Conservation (phyloP, 2,888 invertebrate genomes). For the Hirtodrosophila trivittata region DNA sequence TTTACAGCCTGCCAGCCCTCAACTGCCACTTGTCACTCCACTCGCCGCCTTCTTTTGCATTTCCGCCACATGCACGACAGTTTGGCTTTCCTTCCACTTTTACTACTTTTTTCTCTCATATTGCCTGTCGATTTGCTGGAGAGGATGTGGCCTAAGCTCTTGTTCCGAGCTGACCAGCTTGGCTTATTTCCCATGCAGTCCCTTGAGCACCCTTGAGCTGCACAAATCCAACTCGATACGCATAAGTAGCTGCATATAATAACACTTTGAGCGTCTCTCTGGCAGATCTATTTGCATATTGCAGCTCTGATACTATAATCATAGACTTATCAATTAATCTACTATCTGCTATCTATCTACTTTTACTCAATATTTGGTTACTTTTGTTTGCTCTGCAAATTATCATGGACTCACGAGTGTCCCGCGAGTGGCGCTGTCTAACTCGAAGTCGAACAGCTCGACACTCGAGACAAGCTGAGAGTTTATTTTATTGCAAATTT, state of each 20-base stretch:
- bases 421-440: constrained; percentile 49
- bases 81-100: constrained; percentile 57
- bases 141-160: constrained; percentile 28
- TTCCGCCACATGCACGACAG: constrained; percentile 56
- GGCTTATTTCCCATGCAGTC: constrained; percentile 1
- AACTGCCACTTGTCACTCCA: constrained; percentile 61
- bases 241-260: constrained; percentile 8
- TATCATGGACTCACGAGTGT: constrained; percentile 27
- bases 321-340: no score
- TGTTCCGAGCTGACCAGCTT: constrained; percentile 3
- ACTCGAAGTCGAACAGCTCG: constrained; percentile 10
- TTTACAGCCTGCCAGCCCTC: constrained; percentile 14
- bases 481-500: constrained; percentile 69
- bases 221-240: neutral
- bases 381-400: constrained; percentile 11
- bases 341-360: no score
- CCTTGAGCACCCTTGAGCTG: constrained; percentile 7
- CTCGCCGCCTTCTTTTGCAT: constrained; percentile 39
- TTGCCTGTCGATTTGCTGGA: constrained; percentile 6
- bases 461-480: constrained; percentile 41
- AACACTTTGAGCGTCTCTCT: no score
- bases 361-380: no score
- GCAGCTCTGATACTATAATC: no score
- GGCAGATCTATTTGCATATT: no score
- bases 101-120: constrained; percentile 27